Base-by-base conservation (phyloP, 1,140 invertebrate genomes). In the Dinoponera quadriceps region DNA sequence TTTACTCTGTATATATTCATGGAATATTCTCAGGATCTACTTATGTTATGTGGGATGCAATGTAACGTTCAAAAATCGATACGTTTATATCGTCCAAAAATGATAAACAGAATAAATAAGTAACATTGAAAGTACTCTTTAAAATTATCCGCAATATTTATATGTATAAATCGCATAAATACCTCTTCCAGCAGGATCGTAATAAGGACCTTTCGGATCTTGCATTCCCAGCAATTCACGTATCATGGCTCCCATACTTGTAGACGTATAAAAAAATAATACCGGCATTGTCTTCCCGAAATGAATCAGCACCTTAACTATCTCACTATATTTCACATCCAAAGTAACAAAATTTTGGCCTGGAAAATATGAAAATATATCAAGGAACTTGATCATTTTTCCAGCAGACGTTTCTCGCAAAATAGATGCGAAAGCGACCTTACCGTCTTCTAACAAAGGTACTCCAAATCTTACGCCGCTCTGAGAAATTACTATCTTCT, bases 201-300 rank as follows among this genome's bases (percentile, higher is more conserved):
- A 96, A 85, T 95, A 96, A 27, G 90, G 94, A 13, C 92, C 92
- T 63, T 94, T 94, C 71, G 89, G 92, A 88, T 93, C 93, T 90
- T 89, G 92, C 94, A 91, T 94, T 93, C 96, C 95, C 68, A 98
- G 95, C 22, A 95, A 90, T 91, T 96, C 95, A 81, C 97, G 95
- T 82, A 98, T 96, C 86, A 95, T 95, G 18, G 92, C 94, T 38
- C 96, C 97, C 91, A 96, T 96, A 49, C 92, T 94, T 62, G 95
- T 94, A 74, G 95, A 95, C 29, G 96, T 96, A 88, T 97, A 97
- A 88, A 98, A 95, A 94, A 98, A 98, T 69, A 98, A 93, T 2
- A 98, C 96, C 2, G 97, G 96, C 90, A 97, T 94, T 13, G 93
- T 92, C 90, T 96, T 96, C 7, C 96, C 96, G 94, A 97, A 97